Percentiles rank a stretch among this genome's conserved stretches.
Evolutionary conservation across 2,113 vertebrate species (phyloP).

Genomic region (Cebidichthys violaceus): DNA sequence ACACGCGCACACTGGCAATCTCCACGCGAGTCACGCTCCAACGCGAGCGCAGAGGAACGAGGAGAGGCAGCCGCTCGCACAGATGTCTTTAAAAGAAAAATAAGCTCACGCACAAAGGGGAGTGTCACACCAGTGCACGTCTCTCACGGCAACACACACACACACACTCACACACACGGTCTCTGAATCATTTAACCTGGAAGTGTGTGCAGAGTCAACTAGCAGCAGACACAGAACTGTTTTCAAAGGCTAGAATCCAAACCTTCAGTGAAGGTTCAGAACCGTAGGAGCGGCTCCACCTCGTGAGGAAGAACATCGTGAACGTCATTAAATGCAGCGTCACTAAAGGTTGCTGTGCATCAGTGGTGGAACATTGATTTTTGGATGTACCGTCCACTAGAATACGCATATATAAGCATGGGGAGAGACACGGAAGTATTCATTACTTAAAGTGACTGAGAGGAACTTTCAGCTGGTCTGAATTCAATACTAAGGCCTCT

Average conservation of each 20-base stretch:
- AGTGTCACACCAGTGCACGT: not conserved
- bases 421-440: not conserved
- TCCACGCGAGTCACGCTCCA: slow-evolving; percentile 17
- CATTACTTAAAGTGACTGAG: not conserved
- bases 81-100: no score
- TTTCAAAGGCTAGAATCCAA: not conserved
- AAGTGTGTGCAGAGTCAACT: not conserved
- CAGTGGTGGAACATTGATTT: not conserved
- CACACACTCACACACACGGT: not conserved
- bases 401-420: not conserved
- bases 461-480: not conserved
- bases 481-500: not conserved
- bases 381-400: not conserved
- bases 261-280: not conserved
- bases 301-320: not conserved
- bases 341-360: not conserved
- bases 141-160: not conserved
- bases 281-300: not conserved
- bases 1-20: not conserved
- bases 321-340: not conserved
- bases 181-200: slow-evolving; percentile 33
- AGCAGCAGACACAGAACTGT: not conserved
- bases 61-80: slow-evolving; percentile 13
- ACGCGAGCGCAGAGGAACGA: not conserved
- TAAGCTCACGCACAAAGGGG: no score